Conservation (phyloP, 2,888 invertebrate species). For the Ormyrus labotus region DNA sequence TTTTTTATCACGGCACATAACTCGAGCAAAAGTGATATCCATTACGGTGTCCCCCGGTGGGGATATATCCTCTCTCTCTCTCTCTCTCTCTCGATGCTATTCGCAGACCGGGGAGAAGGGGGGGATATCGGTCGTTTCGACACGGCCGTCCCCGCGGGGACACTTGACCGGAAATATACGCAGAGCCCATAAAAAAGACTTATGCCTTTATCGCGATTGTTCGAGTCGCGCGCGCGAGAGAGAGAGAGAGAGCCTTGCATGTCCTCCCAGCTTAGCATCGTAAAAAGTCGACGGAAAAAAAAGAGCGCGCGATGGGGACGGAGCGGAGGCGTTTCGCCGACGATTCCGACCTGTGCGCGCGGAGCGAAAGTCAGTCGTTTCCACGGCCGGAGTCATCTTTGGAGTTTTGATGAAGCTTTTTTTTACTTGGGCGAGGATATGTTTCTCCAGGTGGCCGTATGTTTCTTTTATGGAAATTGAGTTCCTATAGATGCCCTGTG, state of each 20-base stretch:
- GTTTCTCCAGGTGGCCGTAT: background rate
- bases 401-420: slow-evolving; percentile 36
- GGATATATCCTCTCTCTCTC: slow-evolving; percentile 9
- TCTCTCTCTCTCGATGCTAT: background rate
- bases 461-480: slow-evolving; percentile 27
- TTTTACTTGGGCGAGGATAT: background rate
- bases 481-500: background rate
- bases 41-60: slow-evolving; percentile 23
- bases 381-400: slow-evolving; percentile 16
- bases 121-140: background rate
- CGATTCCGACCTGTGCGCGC: slow-evolving; percentile 10
- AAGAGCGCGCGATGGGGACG: background rate
- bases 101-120: too few relatives aligned
- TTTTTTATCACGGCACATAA: slow-evolving; percentile 7
- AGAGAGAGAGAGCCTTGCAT: background rate
- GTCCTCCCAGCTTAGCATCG: slow-evolving; percentile 43
- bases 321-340: background rate
- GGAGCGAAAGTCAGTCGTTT: slow-evolving; percentile 35
- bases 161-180: slow-evolving; percentile 71
- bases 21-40: slow-evolving; percentile 36
- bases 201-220: slow-evolving; percentile 65
- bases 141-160: slow-evolving; percentile 66
- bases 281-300: slow-evolving; percentile 41
- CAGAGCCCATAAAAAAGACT: slow-evolving; percentile 68
- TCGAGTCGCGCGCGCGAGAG: slow-evolving; percentile 28